Conservation (phyloP, 2,888 invertebrate genomes). For the Drosophila kanekoi region DNA sequence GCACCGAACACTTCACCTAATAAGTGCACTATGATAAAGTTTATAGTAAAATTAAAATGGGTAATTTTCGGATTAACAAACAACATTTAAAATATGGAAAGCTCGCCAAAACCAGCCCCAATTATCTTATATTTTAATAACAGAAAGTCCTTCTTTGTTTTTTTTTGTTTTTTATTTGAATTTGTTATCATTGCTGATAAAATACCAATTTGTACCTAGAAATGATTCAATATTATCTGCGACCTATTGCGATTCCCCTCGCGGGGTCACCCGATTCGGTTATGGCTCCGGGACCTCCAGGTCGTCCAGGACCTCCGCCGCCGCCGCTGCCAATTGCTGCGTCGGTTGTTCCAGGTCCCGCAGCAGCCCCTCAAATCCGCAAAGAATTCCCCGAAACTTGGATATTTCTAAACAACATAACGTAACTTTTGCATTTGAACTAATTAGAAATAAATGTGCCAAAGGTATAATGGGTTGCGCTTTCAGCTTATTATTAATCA, state of each 20-base stretch:
- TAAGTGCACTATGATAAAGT: not conserved
- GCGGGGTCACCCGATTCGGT: not conserved
- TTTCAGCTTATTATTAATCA: not conserved
- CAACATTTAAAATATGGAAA: too few relatives aligned
- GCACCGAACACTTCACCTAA: not conserved
- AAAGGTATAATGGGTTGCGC: not conserved
- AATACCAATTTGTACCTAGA: slow-evolving; percentile 15
- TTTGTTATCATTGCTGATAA: not conserved
- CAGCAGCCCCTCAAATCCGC: slow-evolving; percentile 77
- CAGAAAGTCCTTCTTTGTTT: too few relatives aligned
- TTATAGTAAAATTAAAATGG: too few relatives aligned
- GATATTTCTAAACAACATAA: slow-evolving; percentile 86
- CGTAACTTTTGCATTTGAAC: slow-evolving; percentile 28
- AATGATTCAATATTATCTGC: not conserved
- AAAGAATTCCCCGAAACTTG: slow-evolving; percentile 90
- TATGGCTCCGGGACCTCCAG: not conserved
- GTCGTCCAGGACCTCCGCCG: not conserved
- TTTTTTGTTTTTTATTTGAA: too few relatives aligned
- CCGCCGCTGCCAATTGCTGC: not conserved
- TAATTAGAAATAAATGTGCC: not conserved
- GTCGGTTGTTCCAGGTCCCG: not conserved
- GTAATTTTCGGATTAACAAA: too few relatives aligned
- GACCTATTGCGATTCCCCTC: not conserved
- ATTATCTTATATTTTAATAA: too few relatives aligned
- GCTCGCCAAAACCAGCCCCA: too few relatives aligned